These are phyloP conservation scores for Cheilosia vernalis DNA, from an alignment of 2,888 invertebrate genomes.

Conservation along the genomic window DNA sequence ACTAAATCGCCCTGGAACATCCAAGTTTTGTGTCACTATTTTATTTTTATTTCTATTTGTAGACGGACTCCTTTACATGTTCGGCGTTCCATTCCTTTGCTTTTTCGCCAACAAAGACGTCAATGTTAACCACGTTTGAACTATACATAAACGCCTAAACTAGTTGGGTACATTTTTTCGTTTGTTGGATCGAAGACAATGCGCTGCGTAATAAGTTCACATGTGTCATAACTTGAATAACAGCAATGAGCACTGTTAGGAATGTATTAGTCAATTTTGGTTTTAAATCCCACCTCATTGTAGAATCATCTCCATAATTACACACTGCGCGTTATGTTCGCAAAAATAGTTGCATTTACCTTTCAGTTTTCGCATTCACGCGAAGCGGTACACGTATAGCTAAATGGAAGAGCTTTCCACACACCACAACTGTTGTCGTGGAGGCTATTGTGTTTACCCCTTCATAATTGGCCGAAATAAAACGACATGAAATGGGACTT, in stretches of 20 bases:
- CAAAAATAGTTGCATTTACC: neutral
- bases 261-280: too few species aligned
- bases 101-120: too few species aligned
- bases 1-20: too few species aligned
- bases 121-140: too few species aligned
- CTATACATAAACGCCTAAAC: too few species aligned
- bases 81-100: too few species aligned
- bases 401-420: neutral
- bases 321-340: neutral
- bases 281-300: too few species aligned
- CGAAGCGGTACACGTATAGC: neutral
- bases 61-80: too few species aligned
- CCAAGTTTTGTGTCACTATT: too few species aligned
- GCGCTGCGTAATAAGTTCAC: neutral
- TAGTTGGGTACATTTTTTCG: neutral
- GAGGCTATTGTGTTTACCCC: neutral
- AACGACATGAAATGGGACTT: slow-evolving; percentile 21
- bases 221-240: neutral
- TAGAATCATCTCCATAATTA: neutral
- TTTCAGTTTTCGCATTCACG: slow-evolving; percentile 1
- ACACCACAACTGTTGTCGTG: neutral
- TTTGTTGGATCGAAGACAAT: slow-evolving; percentile 34
- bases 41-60: too few species aligned
- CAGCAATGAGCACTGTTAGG: too few species aligned
- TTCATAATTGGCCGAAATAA: slow-evolving; percentile 18